Evolutionary conservation across 1,140 invertebrate genomes (phyloP), one percentile per base, ranked within the genome.

Genomic region (Ruditapes philippinarum): DNA sequence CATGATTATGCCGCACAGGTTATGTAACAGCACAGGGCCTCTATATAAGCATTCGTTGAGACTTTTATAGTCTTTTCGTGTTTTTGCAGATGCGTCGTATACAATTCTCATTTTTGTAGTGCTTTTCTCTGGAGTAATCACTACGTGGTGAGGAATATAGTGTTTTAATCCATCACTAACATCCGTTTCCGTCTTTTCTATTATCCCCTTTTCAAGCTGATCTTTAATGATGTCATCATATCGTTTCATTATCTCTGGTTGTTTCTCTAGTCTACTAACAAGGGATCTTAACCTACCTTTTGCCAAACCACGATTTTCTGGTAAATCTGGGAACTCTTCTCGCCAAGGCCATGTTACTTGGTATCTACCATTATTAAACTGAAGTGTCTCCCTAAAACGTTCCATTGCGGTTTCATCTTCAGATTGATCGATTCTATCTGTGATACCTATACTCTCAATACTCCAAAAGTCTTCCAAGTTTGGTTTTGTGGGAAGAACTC

Each of bases 61-160:
- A 49, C 45, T 49, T n/a, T n/a, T n/a, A n/a, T n/a, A n/a, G n/a
- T n/a, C n/a, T n/a, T n/a, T n/a, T n/a, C n/a, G n/a, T n/a, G n/a
- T n/a, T n/a, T n/a, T n/a, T n/a, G n/a, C n/a, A n/a, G n/a, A n/a
- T n/a, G n/a, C n/a, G n/a, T n/a, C n/a, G n/a, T n/a, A n/a, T 49
- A 49, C 9, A 49, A 11, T 7, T 11, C 9, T 7, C 45, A 49
- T 49, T 19, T 7, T 49, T 11, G 7, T 11, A 7, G 81, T 83
- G 31, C 57, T 68, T 70, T 83, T 83, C n/a, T 83, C 7, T 33
- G 36, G 57, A 28, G 25, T 65, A 17, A 83, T 68, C 36, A 83
- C 81, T 4, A 60, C 57, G 28, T 83, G 76, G 25, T 79, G 76
- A 45, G 76, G 76, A 19, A 79, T 7, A 31, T 79, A 79, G 31